Base-by-base conservation (phyloP, 2,113 vertebrate genomes). In the Dromiciops gliroides region DNA sequence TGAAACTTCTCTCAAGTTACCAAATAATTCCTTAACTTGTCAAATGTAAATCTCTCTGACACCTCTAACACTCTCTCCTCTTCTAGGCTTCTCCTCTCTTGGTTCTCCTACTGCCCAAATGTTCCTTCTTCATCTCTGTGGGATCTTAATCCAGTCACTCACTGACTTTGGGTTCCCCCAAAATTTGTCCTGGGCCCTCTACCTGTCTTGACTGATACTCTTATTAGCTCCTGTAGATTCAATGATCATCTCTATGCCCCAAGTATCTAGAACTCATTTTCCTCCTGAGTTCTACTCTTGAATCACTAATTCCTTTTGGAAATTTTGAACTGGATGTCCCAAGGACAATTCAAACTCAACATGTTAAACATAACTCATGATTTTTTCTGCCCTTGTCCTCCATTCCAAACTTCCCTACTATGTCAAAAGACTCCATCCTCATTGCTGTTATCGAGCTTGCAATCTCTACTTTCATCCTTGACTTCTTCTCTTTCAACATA, bases 41-140 rank as follows among this genome's bases (percentile, higher is more conserved):
- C 37, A n/a, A 22, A 75, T 75, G 67, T 22, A 75, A 75, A 44
- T 8, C 56, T n/a, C n/a, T 56, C 53, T n/a, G 31, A 67, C 31
- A 37, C 60, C 31, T n/a, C 12, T 60, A 28, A 60, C 56, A 60
- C 89, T 92, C 91, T 90, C 47, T 48, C 67, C 51, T 95, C 96
- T 94, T 93, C 93, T 91, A 52, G 48, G 91, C 48, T 37, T 44
- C 37, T 75, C 37, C 37, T 44, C 19, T 75, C 37, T n/a, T n/a
- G 14, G 3, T 75, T 75, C 37, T 50, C 49, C 56, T 67, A 60
- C 26, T 60, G 56, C 56, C 67, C 37, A 75, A 75, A n/a, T 19
- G 31, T 37, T n/a, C 31, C 60, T 67, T 31, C 47, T 31, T 56
- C 44, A n/a, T 50, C 28, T 75, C 50, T 26, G 44, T 75, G 47